Evolutionary conservation across 2,113 vertebrate species (phyloP).

Genomic region (Xenopus laevis): DNA sequence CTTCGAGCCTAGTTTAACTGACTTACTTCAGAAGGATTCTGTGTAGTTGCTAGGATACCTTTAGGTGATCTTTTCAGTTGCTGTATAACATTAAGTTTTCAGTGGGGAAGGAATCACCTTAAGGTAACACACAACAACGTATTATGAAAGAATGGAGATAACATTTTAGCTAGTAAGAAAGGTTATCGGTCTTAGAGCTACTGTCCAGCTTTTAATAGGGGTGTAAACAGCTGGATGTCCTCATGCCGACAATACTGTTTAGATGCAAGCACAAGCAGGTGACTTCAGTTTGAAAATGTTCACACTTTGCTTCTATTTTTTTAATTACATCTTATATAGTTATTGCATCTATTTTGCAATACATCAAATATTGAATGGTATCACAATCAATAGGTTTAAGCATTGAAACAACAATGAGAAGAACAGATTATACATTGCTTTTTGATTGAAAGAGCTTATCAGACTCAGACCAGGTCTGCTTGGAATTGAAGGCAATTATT

Average conservation of each 20-base stretch:
- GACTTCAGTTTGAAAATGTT: no score
- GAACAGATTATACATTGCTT: not conserved
- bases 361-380: no score
- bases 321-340: no score
- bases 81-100: constrained; percentile 66
- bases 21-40: constrained; percentile 65
- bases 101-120: constrained; percentile 64
- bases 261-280: no score
- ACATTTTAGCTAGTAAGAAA: not conserved
- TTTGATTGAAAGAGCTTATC: not conserved
- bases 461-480: not conserved
- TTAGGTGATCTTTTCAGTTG: constrained; percentile 66
- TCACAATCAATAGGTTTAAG: no score
- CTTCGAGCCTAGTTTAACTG: constrained; percentile 60
- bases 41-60: constrained; percentile 70
- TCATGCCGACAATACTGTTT: no score
- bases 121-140: constrained; percentile 53
- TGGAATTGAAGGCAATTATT: not conserved
- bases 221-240: no score
- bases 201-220: no score
- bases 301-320: no score
- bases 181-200: no score
- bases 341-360: no score
- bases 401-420: not conserved
- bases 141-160: constrained; percentile 51